A percentile compares a stretch with the other conserved stretches of the same genome.
Evolutionary conservation across 2,888 invertebrate species (phyloP).

Genomic region (Callyntrura guangdongensis): DNA sequence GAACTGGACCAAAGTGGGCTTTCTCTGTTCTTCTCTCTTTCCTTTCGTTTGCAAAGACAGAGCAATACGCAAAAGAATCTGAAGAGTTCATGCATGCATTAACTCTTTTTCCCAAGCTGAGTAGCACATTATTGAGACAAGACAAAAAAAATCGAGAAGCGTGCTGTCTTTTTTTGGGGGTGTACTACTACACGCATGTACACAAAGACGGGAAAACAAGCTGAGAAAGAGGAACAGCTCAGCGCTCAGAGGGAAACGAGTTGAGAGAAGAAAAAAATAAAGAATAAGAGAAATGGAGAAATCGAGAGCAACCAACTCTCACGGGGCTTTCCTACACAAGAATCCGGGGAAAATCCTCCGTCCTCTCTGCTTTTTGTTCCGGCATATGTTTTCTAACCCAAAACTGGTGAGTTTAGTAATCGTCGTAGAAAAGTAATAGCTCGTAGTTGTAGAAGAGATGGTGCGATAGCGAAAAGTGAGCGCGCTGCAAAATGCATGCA

Average conservation of each 20-base stretch:
- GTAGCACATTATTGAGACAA: slow-evolving; percentile 62
- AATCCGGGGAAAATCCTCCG: slow-evolving; percentile 75
- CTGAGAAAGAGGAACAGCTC: slow-evolving; percentile 5
- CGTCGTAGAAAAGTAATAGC: slow-evolving; percentile 39
- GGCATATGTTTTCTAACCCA: slow-evolving; percentile 70
- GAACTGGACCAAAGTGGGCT: slow-evolving; percentile 59
- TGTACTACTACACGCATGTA: neutral
- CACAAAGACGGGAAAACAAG: slow-evolving; percentile 39
- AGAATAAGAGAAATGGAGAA: slow-evolving; percentile 63
- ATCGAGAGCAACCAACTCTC: slow-evolving; percentile 72
- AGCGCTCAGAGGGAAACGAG: slow-evolving; percentile 23
- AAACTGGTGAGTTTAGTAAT: slow-evolving; percentile 51
- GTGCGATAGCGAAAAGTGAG: slow-evolving; percentile 58
- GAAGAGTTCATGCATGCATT: slow-evolving; percentile 71
- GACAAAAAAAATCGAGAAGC: slow-evolving; percentile 31
- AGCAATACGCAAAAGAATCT: slow-evolving; percentile 23
- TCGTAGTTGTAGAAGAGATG: slow-evolving; percentile 42
- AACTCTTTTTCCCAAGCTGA: slow-evolving; percentile 48
- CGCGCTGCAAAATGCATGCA: slow-evolving; percentile 48
- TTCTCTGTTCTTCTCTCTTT: no score
- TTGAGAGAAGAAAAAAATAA: slow-evolving; percentile 24
- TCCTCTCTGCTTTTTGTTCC: slow-evolving; percentile 73
- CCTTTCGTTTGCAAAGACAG: neutral
- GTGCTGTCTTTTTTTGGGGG: slow-evolving; percentile 18
- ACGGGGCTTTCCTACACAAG: slow-evolving; percentile 76